Base-by-base conservation (phyloP, 1,140 invertebrate genomes). In the Drosophila lowei region DNA sequence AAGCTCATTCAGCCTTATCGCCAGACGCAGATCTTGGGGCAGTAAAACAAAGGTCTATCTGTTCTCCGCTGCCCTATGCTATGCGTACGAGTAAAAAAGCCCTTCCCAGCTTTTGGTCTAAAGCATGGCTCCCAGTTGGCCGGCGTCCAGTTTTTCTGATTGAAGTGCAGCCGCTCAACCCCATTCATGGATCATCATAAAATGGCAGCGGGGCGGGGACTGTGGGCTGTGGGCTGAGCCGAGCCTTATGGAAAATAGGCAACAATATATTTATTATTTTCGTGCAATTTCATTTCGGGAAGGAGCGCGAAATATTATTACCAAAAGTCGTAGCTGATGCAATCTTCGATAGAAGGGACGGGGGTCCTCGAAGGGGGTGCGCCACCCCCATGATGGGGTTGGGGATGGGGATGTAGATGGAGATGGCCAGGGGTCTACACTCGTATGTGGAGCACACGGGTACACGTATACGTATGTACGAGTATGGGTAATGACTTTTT, bases 401-500 rank as follows among this genome's bases (percentile, higher is more conserved):
- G 15, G 23, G 9, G 9, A 60, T 41, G 46, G 34, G n/a, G 16
- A 44, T 56, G 43, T 18, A 23, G 28, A 28, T 53, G 42, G 59
- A 53, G 59, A 44, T 60, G 61, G 60, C 70, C 48, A 59, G 48
- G 21, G 53, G 30, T 18, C 16, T 5, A 6, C 42, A 50, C 28
- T 25, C 42, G 28, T 38, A 56, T 30, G 18, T 46, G 30, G 61
- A 43, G 18, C 13, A 38, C 34, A 38, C 50, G 55, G 30, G 28
- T 72, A 21, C 48, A 58, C 54, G 55, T 43, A 60, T 68, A 4
- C 34, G 11, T 11, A 1, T 38, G 11, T 5, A 13, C 11, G 34
- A 13, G 70, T 72, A 60, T 80, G 77, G 80, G 83, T 89, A 90
- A 90, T 90, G 83, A 79, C 74, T 90, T 90, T 90, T 90, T 90